Percentiles rank a stretch among this genome's conserved stretches.
phyloP scores from a whole-genome alignment of 37 sponge, comb jelly and placozoan species.

The Cliona cf. orientalis region DNA sequence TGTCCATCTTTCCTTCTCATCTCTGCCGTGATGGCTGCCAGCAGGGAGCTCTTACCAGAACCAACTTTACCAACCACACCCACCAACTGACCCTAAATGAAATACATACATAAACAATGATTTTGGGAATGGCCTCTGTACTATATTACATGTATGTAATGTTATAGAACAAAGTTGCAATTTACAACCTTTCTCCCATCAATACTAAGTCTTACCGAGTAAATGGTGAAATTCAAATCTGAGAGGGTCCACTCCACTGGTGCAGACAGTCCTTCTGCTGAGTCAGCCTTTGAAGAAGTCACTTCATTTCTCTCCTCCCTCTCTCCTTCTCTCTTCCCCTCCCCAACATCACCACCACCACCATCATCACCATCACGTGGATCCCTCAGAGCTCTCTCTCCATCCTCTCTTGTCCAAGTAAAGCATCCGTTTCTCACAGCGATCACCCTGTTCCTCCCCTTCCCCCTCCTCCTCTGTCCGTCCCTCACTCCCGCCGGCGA shows the following conservation, averaged over 20 bases:
- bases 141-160: background rate
- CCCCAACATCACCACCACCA: constrained; percentile 9
- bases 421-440: constrained; percentile 58
- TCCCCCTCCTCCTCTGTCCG: too few species aligned
- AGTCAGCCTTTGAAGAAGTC: background rate
- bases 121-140: background rate
- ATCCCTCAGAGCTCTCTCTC: background rate
- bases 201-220: constrained; percentile 7
- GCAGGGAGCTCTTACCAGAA: constrained; percentile 91
- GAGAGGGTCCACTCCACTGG: constrained; percentile 17
- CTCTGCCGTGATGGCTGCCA: constrained; percentile 93
- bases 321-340: too few species aligned
- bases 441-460: background rate
- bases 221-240: constrained; percentile 40
- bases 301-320: too few species aligned
- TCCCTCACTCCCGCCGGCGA: too few species aligned
- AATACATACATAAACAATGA: constrained; percentile 1
- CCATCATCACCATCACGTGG: background rate
- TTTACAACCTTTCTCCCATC: too few species aligned
- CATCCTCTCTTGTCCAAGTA: constrained; percentile 46
- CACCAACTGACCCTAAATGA: constrained; percentile 82
- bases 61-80: constrained; percentile 92
- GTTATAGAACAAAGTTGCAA: too few species aligned
- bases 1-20: constrained; percentile 73
- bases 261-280: background rate